These are phyloP conservation scores for Eriosoma lanigerum DNA, from an alignment of 1,140 invertebrate species.

Conservation along the genomic window DNA sequence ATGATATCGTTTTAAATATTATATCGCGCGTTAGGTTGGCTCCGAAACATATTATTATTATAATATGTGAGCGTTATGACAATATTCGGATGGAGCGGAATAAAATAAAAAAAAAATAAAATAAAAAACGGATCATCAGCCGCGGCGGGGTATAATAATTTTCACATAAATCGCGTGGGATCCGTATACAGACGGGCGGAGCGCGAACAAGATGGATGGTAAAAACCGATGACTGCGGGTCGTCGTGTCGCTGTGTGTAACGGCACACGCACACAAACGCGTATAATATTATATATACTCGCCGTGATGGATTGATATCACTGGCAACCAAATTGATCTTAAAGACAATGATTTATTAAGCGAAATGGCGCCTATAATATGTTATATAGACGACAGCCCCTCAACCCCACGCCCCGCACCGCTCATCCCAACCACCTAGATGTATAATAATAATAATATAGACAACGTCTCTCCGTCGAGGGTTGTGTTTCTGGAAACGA, in stretches of 20 bases:
- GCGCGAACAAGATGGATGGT: constrained; percentile 45
- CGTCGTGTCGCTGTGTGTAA: constrained; percentile 18
- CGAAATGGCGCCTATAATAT: constrained; percentile 49
- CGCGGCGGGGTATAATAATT: constrained; percentile 25
- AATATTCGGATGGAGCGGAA: background rate
- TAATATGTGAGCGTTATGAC: background rate
- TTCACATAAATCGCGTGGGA: constrained; percentile 37
- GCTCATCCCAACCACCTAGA: background rate
- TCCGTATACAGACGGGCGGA: background rate
- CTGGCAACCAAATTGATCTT: constrained; percentile 49
- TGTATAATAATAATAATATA: too few species aligned
- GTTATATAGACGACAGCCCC: constrained; percentile 41
- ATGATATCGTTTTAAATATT: too few species aligned
- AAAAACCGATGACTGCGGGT: constrained; percentile 41
- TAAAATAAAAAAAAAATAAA: too few species aligned
- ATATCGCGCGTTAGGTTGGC: too few species aligned
- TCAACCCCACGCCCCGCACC: background rate
- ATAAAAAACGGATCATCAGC: background rate
- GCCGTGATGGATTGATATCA: constrained; percentile 46
- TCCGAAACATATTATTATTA: too few species aligned
- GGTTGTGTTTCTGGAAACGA: background rate
- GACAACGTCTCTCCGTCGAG: too few species aligned
- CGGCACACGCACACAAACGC: background rate
- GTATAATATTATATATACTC: background rate
- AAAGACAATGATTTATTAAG: constrained; percentile 51